Percentiles rank a stretch among this genome's conserved stretches.
phyloP scores from a whole-genome alignment of 2,113 vertebrate genomes.

The Porphyrio hochstetteri region DNA sequence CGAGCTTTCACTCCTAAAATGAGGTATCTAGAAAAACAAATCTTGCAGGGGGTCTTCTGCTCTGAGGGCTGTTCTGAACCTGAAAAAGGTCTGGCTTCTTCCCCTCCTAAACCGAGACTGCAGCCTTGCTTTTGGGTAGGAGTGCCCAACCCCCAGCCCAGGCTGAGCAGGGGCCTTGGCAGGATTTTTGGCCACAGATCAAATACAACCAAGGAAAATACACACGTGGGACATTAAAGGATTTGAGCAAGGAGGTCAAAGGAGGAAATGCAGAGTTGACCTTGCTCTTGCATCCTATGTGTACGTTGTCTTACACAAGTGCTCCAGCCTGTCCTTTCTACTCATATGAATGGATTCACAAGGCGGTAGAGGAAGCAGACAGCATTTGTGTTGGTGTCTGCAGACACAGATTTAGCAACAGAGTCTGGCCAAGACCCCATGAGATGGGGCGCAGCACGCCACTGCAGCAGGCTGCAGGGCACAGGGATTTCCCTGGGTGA shows the following conservation, averaged over 20 bases:
- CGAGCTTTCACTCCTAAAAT: background rate
- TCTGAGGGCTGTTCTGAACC: background rate
- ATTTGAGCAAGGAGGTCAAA: background rate
- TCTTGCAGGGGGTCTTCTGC: background rate
- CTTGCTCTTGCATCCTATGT: rapidly evolving
- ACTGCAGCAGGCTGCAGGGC: rapidly evolving
- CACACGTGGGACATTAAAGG: rapidly evolving
- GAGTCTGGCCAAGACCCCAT: rapidly evolving
- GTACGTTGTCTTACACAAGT: no score
- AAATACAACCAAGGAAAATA: background rate
- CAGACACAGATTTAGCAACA: background rate
- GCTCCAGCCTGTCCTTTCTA: background rate
- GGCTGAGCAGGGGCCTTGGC: background rate
- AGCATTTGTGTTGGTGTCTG: background rate
- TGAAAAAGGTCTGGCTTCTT: background rate
- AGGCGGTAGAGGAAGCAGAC: background rate
- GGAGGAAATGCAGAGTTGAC: background rate
- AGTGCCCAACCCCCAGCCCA: background rate
- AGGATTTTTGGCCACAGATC: background rate
- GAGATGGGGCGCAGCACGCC: rapidly evolving
- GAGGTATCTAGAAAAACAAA: rapidly evolving
- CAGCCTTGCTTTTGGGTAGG: background rate
- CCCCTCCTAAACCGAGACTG: background rate
- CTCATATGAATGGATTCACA: background rate
- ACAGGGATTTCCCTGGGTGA: background rate